Conservation (phyloP, 2,888 invertebrate genomes). For the Caradrina clavipalpis region DNA sequence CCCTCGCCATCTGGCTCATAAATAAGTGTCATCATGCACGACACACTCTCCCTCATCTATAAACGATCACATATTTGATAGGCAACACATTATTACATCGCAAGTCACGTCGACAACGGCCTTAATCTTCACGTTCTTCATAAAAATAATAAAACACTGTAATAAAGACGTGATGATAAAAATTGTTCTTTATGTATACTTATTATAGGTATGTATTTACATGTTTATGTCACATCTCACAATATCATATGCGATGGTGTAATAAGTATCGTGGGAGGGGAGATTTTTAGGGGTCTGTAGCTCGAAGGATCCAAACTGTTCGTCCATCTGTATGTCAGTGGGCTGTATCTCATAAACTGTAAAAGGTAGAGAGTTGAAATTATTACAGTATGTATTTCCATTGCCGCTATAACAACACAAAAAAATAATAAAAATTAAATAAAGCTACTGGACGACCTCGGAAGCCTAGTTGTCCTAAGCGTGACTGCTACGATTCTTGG, state of each 20-base stretch:
- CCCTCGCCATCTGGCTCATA: background rate
- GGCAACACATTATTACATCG: slow-evolving; percentile 45
- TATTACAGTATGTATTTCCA: too few relatives aligned
- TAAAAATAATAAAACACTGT: slow-evolving; percentile 64
- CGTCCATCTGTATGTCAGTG: too few relatives aligned
- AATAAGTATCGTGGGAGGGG: slow-evolving; percentile 11
- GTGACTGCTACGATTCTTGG: too few relatives aligned
- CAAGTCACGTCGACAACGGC: slow-evolving; percentile 47
- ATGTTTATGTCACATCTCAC: slow-evolving; percentile 59
- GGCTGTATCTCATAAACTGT: too few relatives aligned
- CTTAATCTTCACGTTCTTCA: slow-evolving; percentile 56
- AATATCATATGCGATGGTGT: slow-evolving; percentile 47
- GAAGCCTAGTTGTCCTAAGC: too few relatives aligned
- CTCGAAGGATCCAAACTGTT: too few relatives aligned
- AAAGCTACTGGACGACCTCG: too few relatives aligned
- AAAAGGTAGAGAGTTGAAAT: too few relatives aligned
- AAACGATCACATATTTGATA: slow-evolving; percentile 52
- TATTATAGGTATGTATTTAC: slow-evolving; percentile 60
- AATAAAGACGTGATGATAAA: slow-evolving; percentile 59
- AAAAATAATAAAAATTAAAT: too few relatives aligned
- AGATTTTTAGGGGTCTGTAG: too few relatives aligned
- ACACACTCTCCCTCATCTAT: slow-evolving; percentile 32
- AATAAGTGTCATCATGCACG: slow-evolving; percentile 25
- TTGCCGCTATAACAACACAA: too few relatives aligned
- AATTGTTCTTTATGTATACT: slow-evolving; percentile 53